Percentiles rank a stretch among this genome's conserved stretches.
Conservation (phyloP, 2,113 vertebrate genomes). For the Takifugu flavidus region DNA sequence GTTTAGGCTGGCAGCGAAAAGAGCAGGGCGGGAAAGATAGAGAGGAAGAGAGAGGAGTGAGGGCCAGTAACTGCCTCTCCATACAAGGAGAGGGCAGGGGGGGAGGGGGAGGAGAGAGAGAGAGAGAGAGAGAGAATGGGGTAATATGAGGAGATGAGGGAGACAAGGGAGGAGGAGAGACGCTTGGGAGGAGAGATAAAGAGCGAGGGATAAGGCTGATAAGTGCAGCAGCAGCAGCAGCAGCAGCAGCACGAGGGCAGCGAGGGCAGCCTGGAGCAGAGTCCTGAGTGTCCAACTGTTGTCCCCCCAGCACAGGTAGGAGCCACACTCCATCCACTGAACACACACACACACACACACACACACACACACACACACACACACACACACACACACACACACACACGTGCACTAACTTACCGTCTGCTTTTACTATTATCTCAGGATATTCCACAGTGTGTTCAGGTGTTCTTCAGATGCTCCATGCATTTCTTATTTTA, state of each 20-base stretch:
- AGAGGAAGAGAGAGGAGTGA: conserved; percentile 35
- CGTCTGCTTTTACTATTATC: too few relatives aligned
- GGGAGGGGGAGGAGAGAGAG: conserved; percentile 55
- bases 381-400: too few relatives aligned
- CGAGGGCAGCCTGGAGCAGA: conserved; percentile 13
- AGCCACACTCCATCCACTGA: conserved; percentile 35
- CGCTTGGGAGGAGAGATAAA: conserved; percentile 63
- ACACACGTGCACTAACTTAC: too few relatives aligned
- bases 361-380: neutral
- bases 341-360: neutral
- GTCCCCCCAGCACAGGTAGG: conserved; percentile 59
- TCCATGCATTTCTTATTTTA: too few relatives aligned
- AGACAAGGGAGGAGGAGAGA: conserved; percentile 47
- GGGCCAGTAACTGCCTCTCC: conserved; percentile 65
- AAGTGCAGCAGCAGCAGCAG: conserved; percentile 37
- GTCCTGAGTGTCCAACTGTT: conserved; percentile 35
- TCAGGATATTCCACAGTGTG: too few relatives aligned
- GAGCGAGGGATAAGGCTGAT: conserved; percentile 56
- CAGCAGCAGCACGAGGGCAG: neutral
- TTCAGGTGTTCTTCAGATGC: too few relatives aligned
- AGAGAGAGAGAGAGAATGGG: conserved; percentile 41
- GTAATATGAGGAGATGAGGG: conserved; percentile 59
- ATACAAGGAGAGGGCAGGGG: conserved; percentile 74
- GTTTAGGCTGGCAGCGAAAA: conserved; percentile 39
- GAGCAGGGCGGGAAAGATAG: conserved; percentile 24